Evolutionary conservation across 2,113 vertebrate genomes (phyloP).

Genomic region (Numida meleagris): DNA sequence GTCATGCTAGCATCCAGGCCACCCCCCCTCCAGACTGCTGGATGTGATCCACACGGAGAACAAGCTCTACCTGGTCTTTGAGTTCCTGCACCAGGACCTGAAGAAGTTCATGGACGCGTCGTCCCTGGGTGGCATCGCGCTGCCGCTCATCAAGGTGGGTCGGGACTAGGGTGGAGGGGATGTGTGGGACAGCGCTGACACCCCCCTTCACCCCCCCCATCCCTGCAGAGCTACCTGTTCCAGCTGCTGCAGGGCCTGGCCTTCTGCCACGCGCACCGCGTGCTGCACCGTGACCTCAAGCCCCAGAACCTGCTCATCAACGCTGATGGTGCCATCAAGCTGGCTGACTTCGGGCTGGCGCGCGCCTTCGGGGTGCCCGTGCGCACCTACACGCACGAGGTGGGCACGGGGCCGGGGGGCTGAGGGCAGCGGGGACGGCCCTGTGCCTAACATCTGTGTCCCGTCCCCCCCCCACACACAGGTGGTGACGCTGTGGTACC

Average conservation of each 20-base stretch:
- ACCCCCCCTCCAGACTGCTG: constrained; percentile 78
- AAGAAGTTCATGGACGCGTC: constrained; percentile 98
- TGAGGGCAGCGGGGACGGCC: fast-evolving
- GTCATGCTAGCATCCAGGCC: not conserved
- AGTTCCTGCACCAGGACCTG: constrained; percentile 95
- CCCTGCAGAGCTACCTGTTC: constrained; percentile 90
- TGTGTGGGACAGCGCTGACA: not conserved
- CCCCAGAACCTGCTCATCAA: constrained; percentile 97
- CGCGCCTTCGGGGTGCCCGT: constrained; percentile 94
- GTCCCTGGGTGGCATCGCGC: constrained; percentile 85
- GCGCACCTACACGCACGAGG: constrained; percentile 96
- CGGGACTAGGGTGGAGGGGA: not conserved
- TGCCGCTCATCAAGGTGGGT: constrained; percentile 91
- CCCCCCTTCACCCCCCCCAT: not conserved
- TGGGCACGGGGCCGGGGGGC: not conserved
- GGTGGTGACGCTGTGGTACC: constrained; percentile 96
- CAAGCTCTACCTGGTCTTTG: constrained; percentile 96
- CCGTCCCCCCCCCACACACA: constrained; percentile 41
- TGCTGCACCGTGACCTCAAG: constrained; percentile 93
- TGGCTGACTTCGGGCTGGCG: constrained; percentile 95
- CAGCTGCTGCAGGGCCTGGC: constrained; percentile 95
- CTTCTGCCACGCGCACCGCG: constrained; percentile 95
- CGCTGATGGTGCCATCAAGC: constrained; percentile 92
- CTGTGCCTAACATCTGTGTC: not conserved
- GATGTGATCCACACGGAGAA: constrained; percentile 98